Percentiles rank a stretch among this genome's conserved stretches.
Conservation (phyloP, 1,140 invertebrate species). For the Adelges cooleyi region DNA sequence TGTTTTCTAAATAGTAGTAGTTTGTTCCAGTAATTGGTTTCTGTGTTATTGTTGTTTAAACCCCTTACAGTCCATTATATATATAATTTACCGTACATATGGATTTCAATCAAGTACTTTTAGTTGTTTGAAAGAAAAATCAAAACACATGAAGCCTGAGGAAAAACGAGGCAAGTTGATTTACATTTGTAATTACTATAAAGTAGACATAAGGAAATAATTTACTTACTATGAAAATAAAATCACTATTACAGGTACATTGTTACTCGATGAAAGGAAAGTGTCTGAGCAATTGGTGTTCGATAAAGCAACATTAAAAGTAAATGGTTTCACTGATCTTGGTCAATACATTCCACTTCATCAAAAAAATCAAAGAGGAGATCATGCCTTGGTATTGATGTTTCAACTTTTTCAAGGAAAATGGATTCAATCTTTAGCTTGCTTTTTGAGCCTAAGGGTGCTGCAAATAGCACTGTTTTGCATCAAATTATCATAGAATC, state of each 20-base stretch:
- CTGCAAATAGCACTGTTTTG: constrained; percentile 31
- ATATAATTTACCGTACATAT: no score
- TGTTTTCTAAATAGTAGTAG: no score
- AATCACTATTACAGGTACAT: neutral
- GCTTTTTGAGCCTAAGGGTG: constrained; percentile 29
- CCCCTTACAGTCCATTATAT: no score
- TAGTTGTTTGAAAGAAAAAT: neutral
- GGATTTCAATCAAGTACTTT: neutral
- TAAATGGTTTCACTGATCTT: constrained; percentile 33
- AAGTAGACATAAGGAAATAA: neutral
- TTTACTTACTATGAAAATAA: neutral
- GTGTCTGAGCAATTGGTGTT: constrained; percentile 16
- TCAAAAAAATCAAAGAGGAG: constrained; percentile 31
- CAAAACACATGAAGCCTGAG: neutral
- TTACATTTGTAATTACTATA: neutral
- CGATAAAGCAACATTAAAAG: constrained; percentile 28
- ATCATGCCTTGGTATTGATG: constrained; percentile 36
- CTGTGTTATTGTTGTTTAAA: no score
- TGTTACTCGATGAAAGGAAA: constrained; percentile 7
- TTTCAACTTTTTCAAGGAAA: constrained; percentile 34
- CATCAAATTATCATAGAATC: constrained; percentile 34
- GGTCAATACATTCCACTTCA: constrained; percentile 33
- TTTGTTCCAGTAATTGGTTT: no score
- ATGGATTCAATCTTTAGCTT: constrained; percentile 33
- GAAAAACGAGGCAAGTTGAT: neutral